These are phyloP conservation scores for Smittia aterrima DNA, from an alignment of 2,888 invertebrate genomes.

Conservation along the genomic window DNA sequence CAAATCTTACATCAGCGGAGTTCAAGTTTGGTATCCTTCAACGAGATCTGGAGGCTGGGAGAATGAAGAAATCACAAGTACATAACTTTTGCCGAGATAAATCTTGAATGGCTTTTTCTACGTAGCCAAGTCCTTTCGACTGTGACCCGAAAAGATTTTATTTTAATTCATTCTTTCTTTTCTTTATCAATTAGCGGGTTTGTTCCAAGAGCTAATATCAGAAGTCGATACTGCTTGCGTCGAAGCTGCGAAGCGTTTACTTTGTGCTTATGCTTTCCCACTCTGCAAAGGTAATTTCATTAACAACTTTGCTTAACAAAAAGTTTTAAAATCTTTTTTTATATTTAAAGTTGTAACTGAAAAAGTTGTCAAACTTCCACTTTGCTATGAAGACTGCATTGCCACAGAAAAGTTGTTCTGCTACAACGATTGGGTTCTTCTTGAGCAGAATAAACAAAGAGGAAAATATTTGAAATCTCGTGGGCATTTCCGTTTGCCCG, in stretches of 20 bases:
- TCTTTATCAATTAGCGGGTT: no score
- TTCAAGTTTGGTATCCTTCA: conserved; percentile 77
- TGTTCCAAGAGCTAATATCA: conserved; percentile 84
- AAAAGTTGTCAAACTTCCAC: conserved; percentile 68
- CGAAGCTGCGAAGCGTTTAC: conserved; percentile 65
- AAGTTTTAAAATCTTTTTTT: no score
- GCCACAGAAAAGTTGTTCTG: conserved; percentile 89
- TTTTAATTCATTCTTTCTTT: no score
- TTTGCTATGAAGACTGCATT: conserved; percentile 91
- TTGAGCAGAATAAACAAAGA: conserved; percentile 63
- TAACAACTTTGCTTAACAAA: no score
- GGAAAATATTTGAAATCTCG: conserved; percentile 67
- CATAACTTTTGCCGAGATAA: no score
- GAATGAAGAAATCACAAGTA: conserved; percentile 82
- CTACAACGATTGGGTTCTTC: conserved; percentile 87
- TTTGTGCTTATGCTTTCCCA: conserved; percentile 92
- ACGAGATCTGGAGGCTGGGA: conserved; percentile 62
- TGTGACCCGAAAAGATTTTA: no score
- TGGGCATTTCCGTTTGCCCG: conserved; percentile 84
- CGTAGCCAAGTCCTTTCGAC: no score
- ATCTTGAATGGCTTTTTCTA: no score
- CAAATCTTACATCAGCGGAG: conserved; percentile 63
- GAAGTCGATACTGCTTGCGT: conserved; percentile 79
- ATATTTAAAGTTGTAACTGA: conserved; percentile 65
- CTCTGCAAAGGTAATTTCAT: no score